Percentiles rank a stretch among this genome's conserved stretches.
Evolutionary conservation across 2,888 invertebrate species (phyloP).

Genomic region (Plebejus argus): DNA sequence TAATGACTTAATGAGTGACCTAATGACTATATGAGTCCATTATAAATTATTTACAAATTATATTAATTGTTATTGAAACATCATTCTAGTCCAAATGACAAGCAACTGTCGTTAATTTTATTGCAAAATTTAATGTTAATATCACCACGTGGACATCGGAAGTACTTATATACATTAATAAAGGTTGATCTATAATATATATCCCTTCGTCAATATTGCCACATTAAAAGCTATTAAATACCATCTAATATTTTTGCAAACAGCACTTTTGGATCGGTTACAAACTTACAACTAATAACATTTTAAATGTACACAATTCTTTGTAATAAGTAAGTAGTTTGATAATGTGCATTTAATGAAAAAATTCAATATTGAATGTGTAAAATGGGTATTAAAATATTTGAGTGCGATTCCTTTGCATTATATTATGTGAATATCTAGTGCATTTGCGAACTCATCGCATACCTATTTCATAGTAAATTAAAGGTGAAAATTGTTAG

Average conservation of each 20-base stretch:
- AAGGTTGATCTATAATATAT: not conserved
- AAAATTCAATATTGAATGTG: not conserved
- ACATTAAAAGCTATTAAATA: not conserved
- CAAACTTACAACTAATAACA: not conserved
- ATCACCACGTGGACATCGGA: no score
- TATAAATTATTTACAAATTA: no score
- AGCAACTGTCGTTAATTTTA: no score
- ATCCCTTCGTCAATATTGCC: not conserved
- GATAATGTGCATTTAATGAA: not conserved
- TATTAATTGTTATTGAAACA: no score
- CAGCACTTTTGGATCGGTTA: not conserved
- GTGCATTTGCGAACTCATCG: not conserved
- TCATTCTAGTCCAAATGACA: no score
- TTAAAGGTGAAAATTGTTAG: not conserved
- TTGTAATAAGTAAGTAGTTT: not conserved
- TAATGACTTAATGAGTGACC: no score
- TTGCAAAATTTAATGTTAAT: not conserved
- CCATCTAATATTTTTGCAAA: not conserved
- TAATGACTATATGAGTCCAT: no score
- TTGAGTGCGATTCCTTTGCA: no score
- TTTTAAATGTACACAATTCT: not conserved
- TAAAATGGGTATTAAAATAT: constrained; percentile 14
- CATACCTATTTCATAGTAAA: constrained; percentile 4
- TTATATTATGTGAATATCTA: constrained; percentile 2
- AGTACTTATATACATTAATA: not conserved